Evolutionary conservation across 1,140 invertebrate species (phyloP).

Genomic region (Pogonus chalceus): DNA sequence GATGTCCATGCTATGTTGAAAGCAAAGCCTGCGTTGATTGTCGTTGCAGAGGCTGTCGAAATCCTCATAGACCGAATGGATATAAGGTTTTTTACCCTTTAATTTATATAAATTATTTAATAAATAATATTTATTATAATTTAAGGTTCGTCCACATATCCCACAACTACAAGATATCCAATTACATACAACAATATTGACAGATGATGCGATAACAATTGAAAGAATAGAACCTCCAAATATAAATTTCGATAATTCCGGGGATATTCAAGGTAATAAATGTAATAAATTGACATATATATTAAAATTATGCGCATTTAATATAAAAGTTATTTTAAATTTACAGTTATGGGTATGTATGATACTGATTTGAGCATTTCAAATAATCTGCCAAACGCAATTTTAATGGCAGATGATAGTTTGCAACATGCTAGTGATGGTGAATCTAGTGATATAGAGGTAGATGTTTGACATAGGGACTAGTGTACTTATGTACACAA

Average conservation of each 20-base stretch:
- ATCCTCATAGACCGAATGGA: constrained; percentile 72
- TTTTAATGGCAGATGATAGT: neutral
- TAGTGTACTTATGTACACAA: neutral
- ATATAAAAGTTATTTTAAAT: neutral
- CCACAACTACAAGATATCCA: constrained; percentile 3
- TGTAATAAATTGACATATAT: neutral
- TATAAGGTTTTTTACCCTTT: constrained; percentile 49
- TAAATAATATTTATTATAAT: neutral
- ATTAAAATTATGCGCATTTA: no score
- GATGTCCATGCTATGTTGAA: constrained; percentile 86
- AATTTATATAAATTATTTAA: neutral
- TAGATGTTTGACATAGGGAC: neutral
- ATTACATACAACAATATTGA: constrained; percentile 4
- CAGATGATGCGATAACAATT: neutral
- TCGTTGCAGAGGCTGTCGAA: constrained; percentile 81
- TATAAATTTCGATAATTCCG: neutral
- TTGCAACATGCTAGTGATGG: neutral
- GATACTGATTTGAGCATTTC: neutral
- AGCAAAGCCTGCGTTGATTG: constrained; percentile 78
- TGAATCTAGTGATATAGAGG: neutral
- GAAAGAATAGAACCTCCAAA: neutral
- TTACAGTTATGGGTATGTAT: neutral
- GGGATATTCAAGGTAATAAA: neutral
- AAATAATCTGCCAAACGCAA: neutral
- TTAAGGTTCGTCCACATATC: constrained; percentile 8